A percentile compares a stretch with the other conserved stretches of the same genome.
Conservation (phyloP, 2,113 vertebrate species). For the Nothoprocta perdicaria region DNA sequence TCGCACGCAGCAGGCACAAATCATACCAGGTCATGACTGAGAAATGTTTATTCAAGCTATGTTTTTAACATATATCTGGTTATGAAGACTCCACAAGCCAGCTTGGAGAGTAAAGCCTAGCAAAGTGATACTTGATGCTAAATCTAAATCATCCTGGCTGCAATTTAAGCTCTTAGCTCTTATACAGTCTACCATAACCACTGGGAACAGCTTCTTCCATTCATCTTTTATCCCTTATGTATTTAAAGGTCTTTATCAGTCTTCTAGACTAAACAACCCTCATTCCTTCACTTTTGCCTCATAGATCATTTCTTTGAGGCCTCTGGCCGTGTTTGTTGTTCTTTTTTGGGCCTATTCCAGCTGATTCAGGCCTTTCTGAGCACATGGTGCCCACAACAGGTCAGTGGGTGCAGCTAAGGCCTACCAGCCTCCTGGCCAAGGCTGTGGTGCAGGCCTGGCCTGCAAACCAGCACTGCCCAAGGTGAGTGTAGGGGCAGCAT, state of each 20-base stretch:
- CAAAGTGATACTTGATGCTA: neutral
- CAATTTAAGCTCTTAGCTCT: neutral
- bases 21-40: neutral
- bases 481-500: neutral
- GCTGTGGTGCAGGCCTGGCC: neutral
- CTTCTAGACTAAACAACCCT: neutral
- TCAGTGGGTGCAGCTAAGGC: neutral
- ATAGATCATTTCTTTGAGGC: neutral
- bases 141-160: neutral
- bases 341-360: neutral
- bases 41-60: neutral
- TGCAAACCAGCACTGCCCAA: constrained; percentile 37
- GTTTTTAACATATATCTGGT: neutral
- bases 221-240: neutral
- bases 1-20: neutral
- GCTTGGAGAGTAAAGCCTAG: neutral
- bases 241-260: neutral
- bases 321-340: neutral
- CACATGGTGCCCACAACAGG: neutral
- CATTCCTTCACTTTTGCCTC: neutral
- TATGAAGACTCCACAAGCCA: neutral
- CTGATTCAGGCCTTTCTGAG: neutral
- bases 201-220: neutral
- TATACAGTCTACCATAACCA: neutral
- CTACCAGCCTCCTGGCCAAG: neutral